A percentile compares a stretch with the other conserved stretches of the same genome.
Conservation (phyloP, 2,113 vertebrate genomes). For the Lonchura striata region DNA sequence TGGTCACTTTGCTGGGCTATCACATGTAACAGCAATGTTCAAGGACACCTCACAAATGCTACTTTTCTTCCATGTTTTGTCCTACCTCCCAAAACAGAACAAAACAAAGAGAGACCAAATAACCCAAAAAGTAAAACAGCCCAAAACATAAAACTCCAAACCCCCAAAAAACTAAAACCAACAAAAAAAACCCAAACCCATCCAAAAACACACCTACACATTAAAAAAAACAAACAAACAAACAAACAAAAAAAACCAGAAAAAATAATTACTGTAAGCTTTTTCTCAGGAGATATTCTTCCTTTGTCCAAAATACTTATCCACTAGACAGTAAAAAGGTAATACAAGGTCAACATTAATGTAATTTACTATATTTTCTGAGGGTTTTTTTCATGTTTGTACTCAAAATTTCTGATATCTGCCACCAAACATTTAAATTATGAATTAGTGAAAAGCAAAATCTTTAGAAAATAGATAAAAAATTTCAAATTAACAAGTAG, state of each 20-base stretch:
- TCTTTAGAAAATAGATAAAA: not conserved
- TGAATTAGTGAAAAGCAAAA: not conserved
- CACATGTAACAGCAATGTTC: not conserved
- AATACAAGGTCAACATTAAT: not conserved
- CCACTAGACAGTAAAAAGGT: not conserved
- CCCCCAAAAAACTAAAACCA: accelerated
- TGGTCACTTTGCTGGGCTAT: not conserved
- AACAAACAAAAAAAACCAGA: not conserved
- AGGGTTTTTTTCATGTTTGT: not conserved
- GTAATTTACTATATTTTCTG: not conserved
- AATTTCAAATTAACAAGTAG: not conserved
- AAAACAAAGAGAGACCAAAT: not conserved
- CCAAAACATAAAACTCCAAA: not conserved
- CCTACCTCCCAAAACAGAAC: not conserved
- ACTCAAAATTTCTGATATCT: not conserved
- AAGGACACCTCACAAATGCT: not conserved
- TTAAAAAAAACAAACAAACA: no score
- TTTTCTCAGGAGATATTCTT: not conserved
- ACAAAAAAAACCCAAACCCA: not conserved
- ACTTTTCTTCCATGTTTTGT: not conserved
- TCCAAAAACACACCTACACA: not conserved
- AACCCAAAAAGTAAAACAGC: no score
- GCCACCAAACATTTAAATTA: not conserved
- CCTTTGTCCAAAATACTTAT: not conserved
- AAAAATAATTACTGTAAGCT: not conserved